Evolutionary conservation across 1,140 invertebrate genomes (phyloP), one percentile per base, ranked within the genome.

Genomic region (Ganaspis sp.): DNA sequence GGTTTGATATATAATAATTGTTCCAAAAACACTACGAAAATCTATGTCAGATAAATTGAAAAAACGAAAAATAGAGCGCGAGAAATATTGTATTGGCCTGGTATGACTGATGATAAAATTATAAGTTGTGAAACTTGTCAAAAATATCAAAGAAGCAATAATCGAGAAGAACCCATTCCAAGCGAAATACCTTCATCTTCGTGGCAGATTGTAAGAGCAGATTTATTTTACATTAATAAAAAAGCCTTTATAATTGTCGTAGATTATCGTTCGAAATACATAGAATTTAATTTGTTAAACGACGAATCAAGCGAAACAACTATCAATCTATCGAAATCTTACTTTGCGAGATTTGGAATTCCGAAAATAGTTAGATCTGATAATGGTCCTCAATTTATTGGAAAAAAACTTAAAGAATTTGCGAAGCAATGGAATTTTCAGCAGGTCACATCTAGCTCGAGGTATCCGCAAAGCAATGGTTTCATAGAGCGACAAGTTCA

Each of bases 401-500:
- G 45, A 37, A 34, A 23, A 34, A 23, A 75, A 15, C 70, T 75
- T 6, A 21, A 58, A 58, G 53, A 23, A 26, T 58, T 58, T 12
- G 23, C 54, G 1, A 58, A 26, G 54, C 49, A 82, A 49, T 91
- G 88, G 84, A 81, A 86, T 15, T 89, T 91, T 77, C 40, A 81
- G 21, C 87, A 91, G 54, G 70, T 85, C 49, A 85, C 84, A 17
- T 85, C 83, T 38, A 85, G 86, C 75, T 86, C 89, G 23, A 74
- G 81, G 23, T 87, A 91, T 81, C 80, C 87, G 26, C 86, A 87
- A 77, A 85, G 85, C 45, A 91, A 92, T 81, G 90, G 91, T 3
- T 82, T 88, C 70, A 85, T 85, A n/a, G 90, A 92, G 81, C 58
- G 84, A 64, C 37, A 81, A 5, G 71, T 85, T 17, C 83, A 88